phyloP scores from a whole-genome alignment of 2,888 invertebrate genomes.

The Polyploca ridens region DNA sequence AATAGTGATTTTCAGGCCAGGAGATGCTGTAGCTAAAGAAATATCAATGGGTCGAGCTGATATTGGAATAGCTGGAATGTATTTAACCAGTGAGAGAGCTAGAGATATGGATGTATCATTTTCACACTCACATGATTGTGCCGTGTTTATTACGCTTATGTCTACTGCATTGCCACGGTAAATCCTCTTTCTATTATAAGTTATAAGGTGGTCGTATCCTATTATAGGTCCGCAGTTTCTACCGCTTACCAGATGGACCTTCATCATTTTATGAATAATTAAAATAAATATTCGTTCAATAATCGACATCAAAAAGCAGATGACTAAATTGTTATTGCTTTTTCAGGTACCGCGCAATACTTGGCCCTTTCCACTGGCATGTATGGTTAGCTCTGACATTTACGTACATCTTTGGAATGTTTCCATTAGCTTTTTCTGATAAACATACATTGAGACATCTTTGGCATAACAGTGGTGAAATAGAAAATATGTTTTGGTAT shows the following conservation, averaged over 20 bases:
- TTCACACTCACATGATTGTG: constrained; percentile 90
- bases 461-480: constrained; percentile 87
- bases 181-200: neutral
- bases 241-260: too few relatives aligned
- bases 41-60: constrained; percentile 83
- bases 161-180: constrained; percentile 91
- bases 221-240: too few relatives aligned
- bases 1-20: constrained; percentile 68
- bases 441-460: constrained; percentile 87
- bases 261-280: too few relatives aligned
- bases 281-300: too few relatives aligned
- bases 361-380: constrained; percentile 93
- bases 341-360: constrained; percentile 90
- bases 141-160: constrained; percentile 89
- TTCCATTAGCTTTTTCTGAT: constrained; percentile 90
- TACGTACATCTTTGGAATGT: constrained; percentile 89
- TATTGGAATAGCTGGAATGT: constrained; percentile 90
- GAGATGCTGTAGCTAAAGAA: constrained; percentile 85
- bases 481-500: constrained; percentile 95
- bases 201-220: too few relatives aligned
- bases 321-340: neutral
- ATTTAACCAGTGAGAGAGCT: constrained; percentile 84
- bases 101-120: constrained; percentile 85
- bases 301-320: too few relatives aligned
- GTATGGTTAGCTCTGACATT: constrained; percentile 90